Conservation (phyloP, 2,113 vertebrate species). For the Amazona vittata region DNA sequence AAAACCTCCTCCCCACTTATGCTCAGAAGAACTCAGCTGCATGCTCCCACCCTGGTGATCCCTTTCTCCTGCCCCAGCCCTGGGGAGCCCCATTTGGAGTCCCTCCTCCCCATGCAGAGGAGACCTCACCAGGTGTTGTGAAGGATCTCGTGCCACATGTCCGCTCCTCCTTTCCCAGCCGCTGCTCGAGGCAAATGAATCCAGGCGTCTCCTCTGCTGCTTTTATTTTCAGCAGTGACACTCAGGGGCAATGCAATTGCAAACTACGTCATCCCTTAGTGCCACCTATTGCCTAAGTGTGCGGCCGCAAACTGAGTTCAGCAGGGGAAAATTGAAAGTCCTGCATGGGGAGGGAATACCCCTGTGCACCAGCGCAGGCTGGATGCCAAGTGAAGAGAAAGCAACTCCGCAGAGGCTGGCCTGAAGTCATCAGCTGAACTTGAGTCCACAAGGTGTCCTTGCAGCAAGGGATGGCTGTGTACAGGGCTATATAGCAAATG, state of each 20-base stretch:
- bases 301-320: not conserved
- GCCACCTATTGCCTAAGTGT: slow-evolving; percentile 30
- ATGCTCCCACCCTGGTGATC: not conserved
- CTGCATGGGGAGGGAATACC: rapidly evolving
- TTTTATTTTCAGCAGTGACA: not conserved
- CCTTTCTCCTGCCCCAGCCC: not conserved
- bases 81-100: rapidly evolving
- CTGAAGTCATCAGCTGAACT: not conserved
- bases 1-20: not conserved
- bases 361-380: not conserved
- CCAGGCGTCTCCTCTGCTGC: not conserved
- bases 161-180: not conserved
- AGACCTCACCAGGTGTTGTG: slow-evolving; percentile 42
- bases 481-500: rapidly evolving
- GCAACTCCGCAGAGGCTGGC: not conserved
- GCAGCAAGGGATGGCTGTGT: not conserved
- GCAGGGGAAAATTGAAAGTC: not conserved
- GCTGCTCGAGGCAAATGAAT: not conserved
- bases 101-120: not conserved
- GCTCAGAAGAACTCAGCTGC: not conserved
- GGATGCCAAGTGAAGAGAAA: not conserved
- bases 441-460: not conserved
- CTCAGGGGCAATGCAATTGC: not conserved
- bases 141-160: slow-evolving; percentile 57
- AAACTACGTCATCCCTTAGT: not conserved